phyloP scores from a whole-genome alignment of 2,888 invertebrate genomes.

The Tyria jacobaeae region DNA sequence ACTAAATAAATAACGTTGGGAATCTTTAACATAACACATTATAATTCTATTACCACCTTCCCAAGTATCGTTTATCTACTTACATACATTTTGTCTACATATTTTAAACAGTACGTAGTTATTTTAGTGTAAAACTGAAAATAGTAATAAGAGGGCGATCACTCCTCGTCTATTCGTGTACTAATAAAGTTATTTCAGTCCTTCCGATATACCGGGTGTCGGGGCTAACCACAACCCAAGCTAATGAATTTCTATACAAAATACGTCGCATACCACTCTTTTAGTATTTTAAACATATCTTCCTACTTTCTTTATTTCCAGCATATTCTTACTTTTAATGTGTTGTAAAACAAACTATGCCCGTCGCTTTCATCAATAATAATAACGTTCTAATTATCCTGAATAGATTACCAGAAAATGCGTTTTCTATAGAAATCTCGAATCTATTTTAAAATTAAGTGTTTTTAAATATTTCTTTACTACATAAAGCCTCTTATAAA shows the following conservation, averaged over 20 bases:
- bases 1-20: constrained; percentile 17
- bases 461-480: too few relatives aligned
- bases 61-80: constrained; percentile 10
- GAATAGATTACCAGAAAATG: too few relatives aligned
- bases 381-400: too few relatives aligned
- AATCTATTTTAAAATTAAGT: too few relatives aligned
- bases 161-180: constrained; percentile 77
- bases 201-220: constrained; percentile 62
- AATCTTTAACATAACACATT: constrained; percentile 20
- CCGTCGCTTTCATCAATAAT: neutral
- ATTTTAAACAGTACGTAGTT: constrained; percentile 54
- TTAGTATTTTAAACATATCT: constrained; percentile 22
- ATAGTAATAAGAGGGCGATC: constrained; percentile 80
- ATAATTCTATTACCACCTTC: constrained; percentile 20
- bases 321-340: constrained; percentile 5
- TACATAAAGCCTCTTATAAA: too few relatives aligned
- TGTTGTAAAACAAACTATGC: neutral
- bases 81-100: constrained; percentile 46
- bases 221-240: constrained; percentile 44
- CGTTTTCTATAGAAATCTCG: too few relatives aligned
- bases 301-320: constrained; percentile 19
- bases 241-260: constrained; percentile 39
- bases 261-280: constrained; percentile 23
- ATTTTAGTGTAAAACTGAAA: constrained; percentile 71
- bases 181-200: constrained; percentile 78